Percentiles rank a stretch among this genome's conserved stretches.
Evolutionary conservation across 1,140 invertebrate genomes (phyloP).

Genomic region (Dryas iulia): DNA sequence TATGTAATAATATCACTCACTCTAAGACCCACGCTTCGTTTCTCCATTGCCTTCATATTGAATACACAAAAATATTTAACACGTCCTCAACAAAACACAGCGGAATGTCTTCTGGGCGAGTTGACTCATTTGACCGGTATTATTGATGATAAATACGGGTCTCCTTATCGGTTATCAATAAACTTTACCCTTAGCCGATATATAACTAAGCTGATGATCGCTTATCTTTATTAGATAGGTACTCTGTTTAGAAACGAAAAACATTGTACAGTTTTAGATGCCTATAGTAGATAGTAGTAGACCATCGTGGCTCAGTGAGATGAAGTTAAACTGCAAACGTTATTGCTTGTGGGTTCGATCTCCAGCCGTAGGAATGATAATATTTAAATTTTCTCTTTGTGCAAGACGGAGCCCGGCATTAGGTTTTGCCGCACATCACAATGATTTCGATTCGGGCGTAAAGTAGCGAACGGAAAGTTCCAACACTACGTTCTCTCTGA

Average conservation of each 20-base stretch:
- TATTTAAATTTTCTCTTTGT: too few relatives aligned
- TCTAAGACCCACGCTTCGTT: slow-evolving; percentile 13
- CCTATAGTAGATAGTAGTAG: too few relatives aligned
- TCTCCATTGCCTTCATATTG: slow-evolving; percentile 37
- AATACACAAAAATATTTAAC: slow-evolving; percentile 14
- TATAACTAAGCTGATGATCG: slow-evolving; percentile 17
- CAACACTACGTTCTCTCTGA: too few relatives aligned
- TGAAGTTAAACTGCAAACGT: too few relatives aligned
- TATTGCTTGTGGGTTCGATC: too few relatives aligned
- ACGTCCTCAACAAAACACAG: slow-evolving; percentile 23
- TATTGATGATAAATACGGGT: slow-evolving; percentile 19
- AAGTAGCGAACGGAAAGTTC: too few relatives aligned
- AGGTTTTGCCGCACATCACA: too few relatives aligned
- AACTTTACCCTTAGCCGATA: slow-evolving; percentile 39
- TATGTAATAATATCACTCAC: neutral
- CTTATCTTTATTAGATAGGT: slow-evolving; percentile 20
- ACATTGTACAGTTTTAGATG: neutral
- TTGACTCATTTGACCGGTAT: slow-evolving; percentile 22
- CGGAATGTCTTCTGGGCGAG: slow-evolving; percentile 22
- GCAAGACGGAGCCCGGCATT: too few relatives aligned
- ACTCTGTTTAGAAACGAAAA: neutral
- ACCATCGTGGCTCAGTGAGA: too few relatives aligned
- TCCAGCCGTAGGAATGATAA: too few relatives aligned
- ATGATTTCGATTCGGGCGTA: too few relatives aligned
- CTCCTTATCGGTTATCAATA: slow-evolving; percentile 51